Conservation (phyloP, 2,797 vertebrate species). For the Columba guinea region DNA sequence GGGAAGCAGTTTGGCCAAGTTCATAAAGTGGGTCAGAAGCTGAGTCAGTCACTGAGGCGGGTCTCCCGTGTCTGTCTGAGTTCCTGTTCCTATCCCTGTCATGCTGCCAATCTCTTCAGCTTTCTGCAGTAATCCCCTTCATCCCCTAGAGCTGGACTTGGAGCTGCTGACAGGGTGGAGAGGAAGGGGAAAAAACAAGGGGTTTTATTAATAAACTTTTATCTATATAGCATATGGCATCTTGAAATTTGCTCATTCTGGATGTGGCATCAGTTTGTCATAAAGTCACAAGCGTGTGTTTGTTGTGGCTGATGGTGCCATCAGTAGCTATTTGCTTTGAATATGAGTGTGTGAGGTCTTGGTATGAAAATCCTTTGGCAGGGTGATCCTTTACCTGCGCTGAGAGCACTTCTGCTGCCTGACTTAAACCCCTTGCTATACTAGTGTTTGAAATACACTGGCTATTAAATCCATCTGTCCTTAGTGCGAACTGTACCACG, state of each 20-base stretch:
- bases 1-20: not conserved
- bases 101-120: not conserved
- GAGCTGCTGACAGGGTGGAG: not conserved
- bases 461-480: not conserved
- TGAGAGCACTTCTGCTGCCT: not conserved
- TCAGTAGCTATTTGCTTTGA: not conserved
- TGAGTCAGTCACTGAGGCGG: not conserved
- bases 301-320: not conserved
- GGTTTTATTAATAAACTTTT: not conserved
- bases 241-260: not conserved
- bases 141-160: not conserved
- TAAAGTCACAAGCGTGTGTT: not conserved
- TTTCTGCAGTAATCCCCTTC: constrained; percentile 34
- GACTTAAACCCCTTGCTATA: not conserved
- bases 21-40: not conserved
- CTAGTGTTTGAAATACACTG: not conserved
- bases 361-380: not conserved
- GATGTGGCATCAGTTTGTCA: not conserved
- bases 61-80: not conserved
- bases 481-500: not conserved
- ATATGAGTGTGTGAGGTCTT: rapidly evolving
- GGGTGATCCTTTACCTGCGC: not conserved
- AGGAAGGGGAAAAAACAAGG: not conserved
- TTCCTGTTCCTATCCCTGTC: not conserved
- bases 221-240: not conserved